Evolutionary conservation across 2,113 vertebrate species (phyloP), one percentile per base, ranked within the genome.

Genomic region (Argyrosomus japonicus): DNA sequence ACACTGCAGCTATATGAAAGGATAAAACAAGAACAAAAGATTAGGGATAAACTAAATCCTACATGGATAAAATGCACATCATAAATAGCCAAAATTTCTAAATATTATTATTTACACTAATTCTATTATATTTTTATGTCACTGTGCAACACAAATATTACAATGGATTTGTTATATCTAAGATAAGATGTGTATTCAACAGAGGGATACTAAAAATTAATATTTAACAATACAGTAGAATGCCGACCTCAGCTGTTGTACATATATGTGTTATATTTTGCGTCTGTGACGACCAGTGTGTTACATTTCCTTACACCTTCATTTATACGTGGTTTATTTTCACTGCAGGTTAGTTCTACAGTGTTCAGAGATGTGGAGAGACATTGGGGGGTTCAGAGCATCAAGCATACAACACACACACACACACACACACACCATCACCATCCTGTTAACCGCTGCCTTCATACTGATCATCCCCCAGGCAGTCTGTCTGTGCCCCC

Each of bases 401-500:
- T 50, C 68, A 64, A 27, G 45, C 58, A 77, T 27, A 56, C 19
- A 71, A 57, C 40, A 85, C 63, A 64, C 62, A 73, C 21, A 65
- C 62, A 72, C 21, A 62, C 45, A 83, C 53, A 56, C 45, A 83
- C 65, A 62, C 61, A 72, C 45, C 3, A 13, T 40, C 36, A 62
- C 14, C 45, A 17, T 51, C 18, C 68, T 29, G 17, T 61, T 72
- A 77, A 81, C 53, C 51, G 71, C 58, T 48, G 61, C 75, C 45
- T 36, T 67, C 78, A 53, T 10, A 7, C 21, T 54, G 40, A 29
- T 56, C 5, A 11, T 57, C 64, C 47, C 21, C 76, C 68, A 18
- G 18, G 79, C 71, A 93, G 95, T 91, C 88, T 92, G 81, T 54
- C 90, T 93, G 83, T 92, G 93, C 94, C 95, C 94, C 95, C 95